Conservation (phyloP, 2,797 vertebrate genomes). For the Neoniphon sammara region DNA sequence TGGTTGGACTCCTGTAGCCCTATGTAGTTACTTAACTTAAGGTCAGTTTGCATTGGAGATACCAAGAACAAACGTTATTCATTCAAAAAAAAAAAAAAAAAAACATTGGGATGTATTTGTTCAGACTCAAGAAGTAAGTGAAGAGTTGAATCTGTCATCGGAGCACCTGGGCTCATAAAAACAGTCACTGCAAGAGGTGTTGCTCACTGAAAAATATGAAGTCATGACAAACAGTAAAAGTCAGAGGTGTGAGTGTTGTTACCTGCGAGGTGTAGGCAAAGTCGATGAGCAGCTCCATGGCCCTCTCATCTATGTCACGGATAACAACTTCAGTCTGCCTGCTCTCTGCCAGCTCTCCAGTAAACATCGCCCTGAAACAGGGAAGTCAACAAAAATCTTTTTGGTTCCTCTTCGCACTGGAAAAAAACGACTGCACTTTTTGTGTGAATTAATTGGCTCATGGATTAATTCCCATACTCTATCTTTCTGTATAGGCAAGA, state of each 20-base stretch:
- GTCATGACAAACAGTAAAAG: no score
- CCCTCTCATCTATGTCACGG: constrained; percentile 96
- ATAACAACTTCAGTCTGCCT: constrained; percentile 98
- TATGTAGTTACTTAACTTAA: no score
- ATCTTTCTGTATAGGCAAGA: neutral
- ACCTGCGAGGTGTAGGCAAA: constrained; percentile 99
- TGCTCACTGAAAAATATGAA: no score
- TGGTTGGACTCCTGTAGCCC: no score
- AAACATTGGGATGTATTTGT: no score
- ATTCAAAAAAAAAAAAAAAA: no score
- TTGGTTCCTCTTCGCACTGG: neutral
- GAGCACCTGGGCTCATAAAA: no score
- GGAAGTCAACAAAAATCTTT: neutral
- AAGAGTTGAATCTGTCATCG: no score
- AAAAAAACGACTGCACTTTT: neutral
- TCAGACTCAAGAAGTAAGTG: no score
- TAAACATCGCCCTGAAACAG: constrained; percentile 93
- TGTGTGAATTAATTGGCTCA: neutral
- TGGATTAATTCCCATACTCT: neutral
- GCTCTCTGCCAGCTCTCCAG: constrained; percentile 96
- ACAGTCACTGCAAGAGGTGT: no score
- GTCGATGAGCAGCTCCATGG: constrained; percentile 99
- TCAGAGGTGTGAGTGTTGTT: neutral
- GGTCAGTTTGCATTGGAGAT: no score
- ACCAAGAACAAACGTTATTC: no score